Conservation (phyloP, 2,888 invertebrate species). For the Rhaphigaster nebulosa region DNA sequence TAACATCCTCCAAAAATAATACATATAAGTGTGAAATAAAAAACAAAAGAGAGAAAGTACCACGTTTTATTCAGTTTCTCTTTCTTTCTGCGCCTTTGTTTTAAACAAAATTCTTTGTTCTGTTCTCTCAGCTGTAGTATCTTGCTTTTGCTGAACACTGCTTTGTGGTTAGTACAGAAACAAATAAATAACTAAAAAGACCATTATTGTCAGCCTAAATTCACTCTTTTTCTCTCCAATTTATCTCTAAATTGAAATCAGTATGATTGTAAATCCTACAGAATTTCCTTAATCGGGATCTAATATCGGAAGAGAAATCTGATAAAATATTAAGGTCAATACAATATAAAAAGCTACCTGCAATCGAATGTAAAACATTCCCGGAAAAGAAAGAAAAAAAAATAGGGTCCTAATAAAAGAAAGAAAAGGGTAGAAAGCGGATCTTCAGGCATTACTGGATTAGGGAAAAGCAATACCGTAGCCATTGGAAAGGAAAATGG, state of each 20-base stretch:
- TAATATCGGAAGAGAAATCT: background rate
- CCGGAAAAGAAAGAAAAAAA: background rate
- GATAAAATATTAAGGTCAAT: slow-evolving; percentile 31
- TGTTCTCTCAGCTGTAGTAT: background rate
- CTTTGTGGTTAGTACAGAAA: background rate
- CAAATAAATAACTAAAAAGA: background rate
- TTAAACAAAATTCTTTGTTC: background rate
- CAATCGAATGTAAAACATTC: slow-evolving; percentile 35
- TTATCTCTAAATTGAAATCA: background rate
- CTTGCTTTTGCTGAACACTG: background rate
- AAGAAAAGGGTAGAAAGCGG: slow-evolving; percentile 25
- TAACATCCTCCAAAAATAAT: background rate
- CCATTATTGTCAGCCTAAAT: background rate
- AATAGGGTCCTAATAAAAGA: slow-evolving; percentile 31
- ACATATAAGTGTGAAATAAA: background rate
- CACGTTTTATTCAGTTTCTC: background rate
- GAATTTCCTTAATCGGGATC: background rate
- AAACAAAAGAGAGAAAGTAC: background rate
- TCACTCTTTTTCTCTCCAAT: background rate
- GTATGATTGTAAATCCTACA: background rate
- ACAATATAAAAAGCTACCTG: background rate
- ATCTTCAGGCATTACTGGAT: slow-evolving; percentile 44
- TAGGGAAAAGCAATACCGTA: slow-evolving; percentile 44
- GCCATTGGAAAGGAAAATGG: slow-evolving; percentile 43
- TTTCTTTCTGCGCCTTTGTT: background rate